phyloP scores from a whole-genome alignment of 2,113 vertebrate species.

The Tetrao urogallus region DNA sequence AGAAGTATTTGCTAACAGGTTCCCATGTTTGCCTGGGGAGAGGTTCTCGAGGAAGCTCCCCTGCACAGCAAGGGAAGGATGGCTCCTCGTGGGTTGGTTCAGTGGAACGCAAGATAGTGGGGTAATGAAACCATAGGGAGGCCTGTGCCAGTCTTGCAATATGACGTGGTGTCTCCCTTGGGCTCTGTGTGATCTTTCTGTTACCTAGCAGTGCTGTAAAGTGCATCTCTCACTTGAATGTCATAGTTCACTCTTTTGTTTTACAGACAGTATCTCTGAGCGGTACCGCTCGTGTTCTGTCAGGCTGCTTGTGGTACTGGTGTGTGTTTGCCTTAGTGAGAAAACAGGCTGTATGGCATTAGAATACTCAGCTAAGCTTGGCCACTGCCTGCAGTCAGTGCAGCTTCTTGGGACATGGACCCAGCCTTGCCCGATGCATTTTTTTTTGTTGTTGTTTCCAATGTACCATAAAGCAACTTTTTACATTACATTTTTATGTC shows the following conservation, averaged over 20 bases:
- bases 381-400: not conserved
- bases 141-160: not conserved
- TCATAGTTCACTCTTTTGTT: not conserved
- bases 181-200: not conserved
- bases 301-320: not conserved
- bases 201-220: not conserved
- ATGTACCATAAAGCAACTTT: not conserved
- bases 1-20: not conserved
- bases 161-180: not conserved
- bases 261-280: not conserved
- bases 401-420: not conserved
- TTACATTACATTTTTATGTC: not conserved
- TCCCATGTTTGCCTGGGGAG: not conserved
- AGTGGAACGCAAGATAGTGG: not conserved
- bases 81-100: not conserved
- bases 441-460: not conserved
- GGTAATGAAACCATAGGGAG: not conserved
- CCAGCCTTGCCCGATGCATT: not conserved
- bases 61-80: not conserved
- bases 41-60: not conserved
- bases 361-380: not conserved
- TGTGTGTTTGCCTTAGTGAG: not conserved
- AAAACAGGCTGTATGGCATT: not conserved
- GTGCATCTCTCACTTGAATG: not conserved
- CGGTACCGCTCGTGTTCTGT: not conserved